Evolutionary conservation across 2,113 vertebrate species (phyloP).

Genomic region (Sitta europaea): DNA sequence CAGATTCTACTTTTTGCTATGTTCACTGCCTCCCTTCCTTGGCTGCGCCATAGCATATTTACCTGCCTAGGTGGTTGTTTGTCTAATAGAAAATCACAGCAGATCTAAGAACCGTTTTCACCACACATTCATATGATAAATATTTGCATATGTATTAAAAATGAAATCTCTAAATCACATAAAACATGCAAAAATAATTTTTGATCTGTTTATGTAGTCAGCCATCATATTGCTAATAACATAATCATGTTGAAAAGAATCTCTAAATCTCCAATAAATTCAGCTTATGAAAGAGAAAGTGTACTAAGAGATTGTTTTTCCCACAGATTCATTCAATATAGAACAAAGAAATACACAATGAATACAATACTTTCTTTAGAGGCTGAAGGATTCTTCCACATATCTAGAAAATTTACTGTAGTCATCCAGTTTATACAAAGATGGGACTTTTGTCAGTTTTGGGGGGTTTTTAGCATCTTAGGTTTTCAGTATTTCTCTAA

Average conservation of each 20-base stretch:
- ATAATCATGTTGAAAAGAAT: background rate
- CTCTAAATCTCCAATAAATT: background rate
- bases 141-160: slow-evolving; percentile 5
- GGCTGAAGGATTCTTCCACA: background rate
- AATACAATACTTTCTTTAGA: background rate
- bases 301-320: background rate
- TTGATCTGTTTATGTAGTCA: background rate
- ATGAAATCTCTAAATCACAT: background rate
- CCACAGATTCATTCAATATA: background rate
- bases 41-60: background rate
- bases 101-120: accelerated
- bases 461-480: background rate
- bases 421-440: background rate
- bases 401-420: background rate
- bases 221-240: background rate
- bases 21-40: background rate
- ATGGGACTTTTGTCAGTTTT: background rate
- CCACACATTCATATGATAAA: background rate
- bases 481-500: background rate
- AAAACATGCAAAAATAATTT: background rate
- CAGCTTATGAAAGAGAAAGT: background rate
- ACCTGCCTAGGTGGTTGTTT: background rate
- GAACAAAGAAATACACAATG: background rate
- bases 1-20: background rate
- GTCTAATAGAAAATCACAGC: background rate